A percentile compares a stretch with the other conserved stretches of the same genome.
Conservation (phyloP, 2,888 invertebrate genomes). For the Cantharis rustica region DNA sequence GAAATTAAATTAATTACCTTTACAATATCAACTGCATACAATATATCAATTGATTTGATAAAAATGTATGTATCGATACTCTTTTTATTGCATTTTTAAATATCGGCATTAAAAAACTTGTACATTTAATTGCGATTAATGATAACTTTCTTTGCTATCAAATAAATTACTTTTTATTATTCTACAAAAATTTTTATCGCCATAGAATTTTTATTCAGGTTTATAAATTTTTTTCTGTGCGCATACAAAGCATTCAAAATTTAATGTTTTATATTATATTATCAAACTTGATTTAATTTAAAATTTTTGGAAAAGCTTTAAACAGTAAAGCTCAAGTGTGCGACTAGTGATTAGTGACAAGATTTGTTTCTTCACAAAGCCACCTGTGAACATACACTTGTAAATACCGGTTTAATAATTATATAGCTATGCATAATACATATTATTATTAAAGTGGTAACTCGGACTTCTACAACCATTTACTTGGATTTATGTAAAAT, state of each 20-base stretch:
- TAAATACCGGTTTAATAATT: background rate
- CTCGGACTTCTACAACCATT: background rate
- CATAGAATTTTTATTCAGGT: background rate
- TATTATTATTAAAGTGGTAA: background rate
- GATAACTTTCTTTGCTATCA: background rate
- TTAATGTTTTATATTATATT: background rate
- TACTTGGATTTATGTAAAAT: background rate
- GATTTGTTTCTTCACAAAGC: background rate
- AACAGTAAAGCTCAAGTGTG: background rate
- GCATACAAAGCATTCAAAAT: background rate
- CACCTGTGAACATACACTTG: background rate
- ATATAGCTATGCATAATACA: background rate
- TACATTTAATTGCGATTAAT: background rate
- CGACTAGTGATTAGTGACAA: too few relatives aligned
- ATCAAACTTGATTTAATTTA: background rate
- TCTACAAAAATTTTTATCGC: background rate
- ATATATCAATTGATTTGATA: slow-evolving; percentile 15
- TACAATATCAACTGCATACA: slow-evolving; percentile 20
- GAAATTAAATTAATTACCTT: slow-evolving; percentile 22
- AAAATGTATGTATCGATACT: slow-evolving; percentile 8
- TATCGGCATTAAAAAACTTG: slow-evolving; percentile 7
- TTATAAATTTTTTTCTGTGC: background rate
- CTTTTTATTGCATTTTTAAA: background rate
- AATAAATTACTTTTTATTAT: background rate
- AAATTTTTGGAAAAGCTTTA: background rate